A percentile compares a stretch with the other conserved stretches of the same genome.
Evolutionary conservation across 1,140 invertebrate genomes (phyloP).

Genomic region (Cydia fagiglandana): DNA sequence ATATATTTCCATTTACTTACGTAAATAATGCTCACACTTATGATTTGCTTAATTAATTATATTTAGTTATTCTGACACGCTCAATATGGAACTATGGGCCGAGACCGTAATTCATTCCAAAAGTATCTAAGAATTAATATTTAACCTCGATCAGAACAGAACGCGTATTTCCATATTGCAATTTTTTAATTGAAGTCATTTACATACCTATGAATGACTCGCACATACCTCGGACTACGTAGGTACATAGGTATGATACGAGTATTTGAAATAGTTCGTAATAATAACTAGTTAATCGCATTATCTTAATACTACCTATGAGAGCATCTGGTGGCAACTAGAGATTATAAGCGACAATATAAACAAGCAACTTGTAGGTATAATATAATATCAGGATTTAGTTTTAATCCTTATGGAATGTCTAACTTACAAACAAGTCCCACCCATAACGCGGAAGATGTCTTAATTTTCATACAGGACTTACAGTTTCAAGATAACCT

Average conservation of each 20-base stretch:
- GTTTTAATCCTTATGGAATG: conserved; percentile 4
- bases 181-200: not conserved
- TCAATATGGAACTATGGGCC: not conserved
- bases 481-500: conserved; percentile 28
- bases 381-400: not conserved
- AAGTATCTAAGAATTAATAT: not conserved
- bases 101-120: not conserved
- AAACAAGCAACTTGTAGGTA: not conserved
- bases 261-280: not conserved
- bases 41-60: not conserved
- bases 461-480: conserved; percentile 26
- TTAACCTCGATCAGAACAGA: not conserved
- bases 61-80: not conserved
- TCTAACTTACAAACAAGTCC: not conserved
- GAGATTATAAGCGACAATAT: not conserved
- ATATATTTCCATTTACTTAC: not conserved
- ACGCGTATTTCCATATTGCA: not conserved
- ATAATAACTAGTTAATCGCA: not conserved
- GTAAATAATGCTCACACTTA: not conserved
- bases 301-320: not conserved
- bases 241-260: not conserved
- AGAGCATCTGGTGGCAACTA: not conserved
- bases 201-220: not conserved
- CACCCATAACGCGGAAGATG: conserved; percentile 28
- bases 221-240: too few relatives aligned